phyloP scores from a whole-genome alignment of 2,797 vertebrate species.

The Caiman crocodilus region DNA sequence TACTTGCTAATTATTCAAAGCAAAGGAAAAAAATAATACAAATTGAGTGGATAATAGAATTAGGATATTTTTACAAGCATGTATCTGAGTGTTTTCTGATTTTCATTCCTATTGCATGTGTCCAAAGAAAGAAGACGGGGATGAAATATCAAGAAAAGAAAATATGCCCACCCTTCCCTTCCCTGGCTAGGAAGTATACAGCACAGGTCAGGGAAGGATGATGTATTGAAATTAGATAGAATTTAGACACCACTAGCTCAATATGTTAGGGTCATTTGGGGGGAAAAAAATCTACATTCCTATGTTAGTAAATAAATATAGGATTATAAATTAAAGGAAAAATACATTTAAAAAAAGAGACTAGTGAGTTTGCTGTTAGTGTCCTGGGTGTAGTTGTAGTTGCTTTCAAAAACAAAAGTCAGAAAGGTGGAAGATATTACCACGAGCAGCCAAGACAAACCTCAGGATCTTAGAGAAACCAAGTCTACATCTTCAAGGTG shows the following conservation, averaged over 20 bases:
- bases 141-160: background rate
- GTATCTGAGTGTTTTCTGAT: background rate
- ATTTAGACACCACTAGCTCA: background rate
- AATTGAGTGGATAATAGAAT: background rate
- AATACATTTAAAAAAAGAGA: background rate
- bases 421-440: background rate
- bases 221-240: background rate
- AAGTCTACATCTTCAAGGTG: background rate
- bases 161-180: background rate
- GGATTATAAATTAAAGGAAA: background rate
- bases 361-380: background rate
- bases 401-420: background rate
- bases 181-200: background rate
- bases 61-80: background rate
- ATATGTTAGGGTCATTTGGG: background rate
- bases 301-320: background rate
- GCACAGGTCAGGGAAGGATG: background rate
- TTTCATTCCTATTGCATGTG: background rate
- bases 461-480: background rate
- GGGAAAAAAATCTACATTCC: background rate
- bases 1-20: background rate
- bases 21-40: background rate
- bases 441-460: fast-evolving
- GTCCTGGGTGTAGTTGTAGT: background rate
- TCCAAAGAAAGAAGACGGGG: background rate